phyloP scores from a whole-genome alignment of 2,113 vertebrate genomes.

The Ceyx margarethae region DNA sequence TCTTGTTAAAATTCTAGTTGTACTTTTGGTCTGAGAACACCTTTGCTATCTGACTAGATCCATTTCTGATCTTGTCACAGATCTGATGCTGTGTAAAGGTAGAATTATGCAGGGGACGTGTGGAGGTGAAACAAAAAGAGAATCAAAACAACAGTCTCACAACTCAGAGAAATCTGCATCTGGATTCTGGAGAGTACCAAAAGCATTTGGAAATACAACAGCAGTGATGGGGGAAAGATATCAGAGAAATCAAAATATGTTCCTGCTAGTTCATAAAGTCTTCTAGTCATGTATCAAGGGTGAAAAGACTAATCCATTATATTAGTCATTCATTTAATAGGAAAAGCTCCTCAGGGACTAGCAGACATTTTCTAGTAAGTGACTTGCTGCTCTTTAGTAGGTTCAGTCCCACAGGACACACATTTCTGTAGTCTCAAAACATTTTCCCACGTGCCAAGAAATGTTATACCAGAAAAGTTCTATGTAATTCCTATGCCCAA shows the following conservation, averaged over 20 bases:
- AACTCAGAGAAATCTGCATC: background rate
- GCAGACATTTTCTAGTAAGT: constrained; percentile 26
- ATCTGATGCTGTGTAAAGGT: background rate
- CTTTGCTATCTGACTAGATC: constrained; percentile 39
- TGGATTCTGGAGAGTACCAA: background rate
- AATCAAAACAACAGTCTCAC: background rate
- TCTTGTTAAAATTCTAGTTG: constrained; percentile 50
- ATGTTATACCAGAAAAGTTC: background rate
- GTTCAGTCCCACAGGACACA: background rate
- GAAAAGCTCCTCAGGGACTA: constrained; percentile 9
- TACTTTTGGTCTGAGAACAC: constrained; percentile 3
- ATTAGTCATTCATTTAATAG: constrained; percentile 51
- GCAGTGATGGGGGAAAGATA: background rate
- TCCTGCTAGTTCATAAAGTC: constrained; percentile 1
- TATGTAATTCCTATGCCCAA: background rate
- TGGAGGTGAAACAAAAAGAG: constrained; percentile 33
- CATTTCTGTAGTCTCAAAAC: constrained; percentile 9
- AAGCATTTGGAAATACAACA: constrained; percentile 8
- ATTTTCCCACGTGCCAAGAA: background rate
- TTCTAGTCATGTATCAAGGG: constrained; percentile 22
- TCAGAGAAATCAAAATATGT: background rate
- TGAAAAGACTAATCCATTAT: constrained; percentile 34
- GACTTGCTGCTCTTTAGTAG: constrained; percentile 24
- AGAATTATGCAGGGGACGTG: constrained; percentile 26
- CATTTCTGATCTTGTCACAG: constrained; percentile 51